These are phyloP conservation scores for Drosophila eohydei DNA, from an alignment of 2,888 invertebrate genomes.

Conservation along the genomic window DNA sequence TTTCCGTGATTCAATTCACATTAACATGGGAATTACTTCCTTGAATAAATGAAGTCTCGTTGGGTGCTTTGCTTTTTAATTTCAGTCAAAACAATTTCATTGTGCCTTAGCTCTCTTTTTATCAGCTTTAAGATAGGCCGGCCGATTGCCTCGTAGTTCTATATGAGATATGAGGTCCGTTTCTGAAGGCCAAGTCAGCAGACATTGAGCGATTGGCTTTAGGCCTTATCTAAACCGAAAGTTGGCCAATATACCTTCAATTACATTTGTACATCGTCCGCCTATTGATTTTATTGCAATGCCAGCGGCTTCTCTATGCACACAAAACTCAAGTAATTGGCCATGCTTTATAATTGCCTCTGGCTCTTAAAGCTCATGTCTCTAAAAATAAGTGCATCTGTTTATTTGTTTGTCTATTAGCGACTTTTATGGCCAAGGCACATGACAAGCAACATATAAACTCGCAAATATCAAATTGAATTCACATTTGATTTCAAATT, in stretches of 20 bases:
- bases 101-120: slow-evolving; percentile 33
- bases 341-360: background rate
- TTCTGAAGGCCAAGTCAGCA: slow-evolving; percentile 29
- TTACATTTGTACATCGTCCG: background rate
- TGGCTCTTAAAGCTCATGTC: slow-evolving; percentile 9
- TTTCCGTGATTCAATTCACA: slow-evolving; percentile 30
- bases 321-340: background rate
- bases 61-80: slow-evolving; percentile 16
- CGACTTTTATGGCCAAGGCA: slow-evolving; percentile 54
- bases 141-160: slow-evolving; percentile 28
- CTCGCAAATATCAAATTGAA: slow-evolving; percentile 44
- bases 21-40: slow-evolving; percentile 43
- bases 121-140: slow-evolving; percentile 39
- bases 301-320: background rate
- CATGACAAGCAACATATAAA: slow-evolving; percentile 54
- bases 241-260: slow-evolving; percentile 14
- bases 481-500: slow-evolving; percentile 57
- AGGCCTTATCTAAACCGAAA: slow-evolving; percentile 53
- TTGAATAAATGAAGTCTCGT: slow-evolving; percentile 3
- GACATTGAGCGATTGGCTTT: slow-evolving; percentile 43
- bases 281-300: background rate
- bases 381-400: slow-evolving; percentile 34
- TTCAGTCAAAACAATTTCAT: slow-evolving; percentile 1
- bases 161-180: slow-evolving; percentile 40
- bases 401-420: slow-evolving; percentile 49